Evolutionary conservation across 2,113 vertebrate genomes (phyloP).

Genomic region (Solea solea): DNA sequence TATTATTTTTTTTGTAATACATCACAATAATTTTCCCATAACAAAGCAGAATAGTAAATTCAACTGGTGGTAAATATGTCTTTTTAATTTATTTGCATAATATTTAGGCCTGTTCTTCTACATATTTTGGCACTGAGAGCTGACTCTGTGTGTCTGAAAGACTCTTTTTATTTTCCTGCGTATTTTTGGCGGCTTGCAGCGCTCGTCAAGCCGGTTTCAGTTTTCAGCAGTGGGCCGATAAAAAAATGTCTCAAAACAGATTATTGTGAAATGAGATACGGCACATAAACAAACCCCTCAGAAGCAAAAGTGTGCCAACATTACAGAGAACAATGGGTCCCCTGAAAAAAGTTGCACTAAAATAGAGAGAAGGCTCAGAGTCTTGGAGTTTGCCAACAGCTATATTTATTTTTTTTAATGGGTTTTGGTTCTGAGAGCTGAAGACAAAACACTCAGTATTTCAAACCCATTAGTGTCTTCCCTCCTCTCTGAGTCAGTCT

Average conservation of each 20-base stretch:
- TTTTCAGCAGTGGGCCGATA: background rate
- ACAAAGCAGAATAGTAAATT: too few relatives aligned
- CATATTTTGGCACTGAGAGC: too few relatives aligned
- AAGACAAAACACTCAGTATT: slow-evolving; percentile 24
- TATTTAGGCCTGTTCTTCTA: too few relatives aligned
- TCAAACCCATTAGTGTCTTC: background rate
- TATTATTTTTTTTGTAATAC: too few relatives aligned
- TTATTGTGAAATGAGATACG: background rate
- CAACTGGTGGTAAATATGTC: too few relatives aligned
- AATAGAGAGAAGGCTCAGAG: slow-evolving; percentile 23
- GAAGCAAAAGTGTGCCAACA: slow-evolving; percentile 23
- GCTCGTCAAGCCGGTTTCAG: slow-evolving; percentile 20
- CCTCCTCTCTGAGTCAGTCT: background rate
- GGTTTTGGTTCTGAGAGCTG: background rate
- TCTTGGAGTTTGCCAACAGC: slow-evolving; percentile 15
- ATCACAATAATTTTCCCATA: too few relatives aligned
- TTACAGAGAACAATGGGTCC: slow-evolving; percentile 8
- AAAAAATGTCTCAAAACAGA: background rate
- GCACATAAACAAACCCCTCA: slow-evolving; percentile 17
- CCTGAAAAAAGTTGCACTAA: slow-evolving; percentile 15
- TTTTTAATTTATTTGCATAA: too few relatives aligned
- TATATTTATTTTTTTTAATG: background rate
- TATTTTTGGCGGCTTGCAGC: background rate
- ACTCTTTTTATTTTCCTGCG: slow-evolving; percentile 16
- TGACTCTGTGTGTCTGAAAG: slow-evolving; percentile 19